These are phyloP conservation scores for Amblyteles armatorius DNA, from an alignment of 2,888 invertebrate species.

Conservation along the genomic window DNA sequence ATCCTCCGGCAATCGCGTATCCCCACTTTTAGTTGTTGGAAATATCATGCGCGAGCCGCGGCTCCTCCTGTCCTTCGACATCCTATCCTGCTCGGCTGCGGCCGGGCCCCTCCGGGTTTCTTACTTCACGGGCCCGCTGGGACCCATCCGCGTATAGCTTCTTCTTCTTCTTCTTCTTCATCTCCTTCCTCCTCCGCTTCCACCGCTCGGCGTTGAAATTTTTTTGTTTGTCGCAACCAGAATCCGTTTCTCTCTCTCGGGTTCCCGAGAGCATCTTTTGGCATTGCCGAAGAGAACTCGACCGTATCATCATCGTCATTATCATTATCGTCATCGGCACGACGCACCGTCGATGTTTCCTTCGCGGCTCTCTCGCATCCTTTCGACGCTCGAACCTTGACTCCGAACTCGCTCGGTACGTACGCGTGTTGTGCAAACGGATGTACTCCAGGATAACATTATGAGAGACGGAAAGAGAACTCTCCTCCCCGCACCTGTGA, in stretches of 20 bases:
- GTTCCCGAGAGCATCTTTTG: neutral
- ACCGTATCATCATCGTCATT: conserved; percentile 25
- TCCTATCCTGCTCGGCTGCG: conserved; percentile 62
- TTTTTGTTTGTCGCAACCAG: conserved; percentile 32
- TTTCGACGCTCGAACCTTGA: conserved; percentile 67
- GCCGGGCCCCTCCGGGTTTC: conserved; percentile 39
- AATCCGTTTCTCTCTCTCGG: conserved; percentile 16
- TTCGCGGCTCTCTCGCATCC: conserved; percentile 12
- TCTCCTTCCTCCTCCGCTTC: conserved; percentile 13
- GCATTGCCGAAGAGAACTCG: conserved; percentile 19
- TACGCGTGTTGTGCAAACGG: conserved; percentile 54
- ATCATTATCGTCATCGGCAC: conserved; percentile 30
- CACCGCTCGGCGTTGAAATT: conserved; percentile 38
- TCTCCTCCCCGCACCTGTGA: neutral
- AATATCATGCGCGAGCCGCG: conserved; percentile 49
- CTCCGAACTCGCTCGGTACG: conserved; percentile 25
- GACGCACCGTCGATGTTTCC: conserved; percentile 34
- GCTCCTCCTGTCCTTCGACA: conserved; percentile 69
- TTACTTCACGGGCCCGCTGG: conserved; percentile 33
- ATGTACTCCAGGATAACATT: conserved; percentile 9
- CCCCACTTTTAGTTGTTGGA: conserved; percentile 61
- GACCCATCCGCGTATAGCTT: conserved; percentile 26
- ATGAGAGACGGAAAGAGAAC: neutral
- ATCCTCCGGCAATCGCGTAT: conserved; percentile 74
- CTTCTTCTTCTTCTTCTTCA: conserved; percentile 27